Evolutionary conservation across 2,888 invertebrate species (phyloP).

Genomic region (Saturnia pavonia): DNA sequence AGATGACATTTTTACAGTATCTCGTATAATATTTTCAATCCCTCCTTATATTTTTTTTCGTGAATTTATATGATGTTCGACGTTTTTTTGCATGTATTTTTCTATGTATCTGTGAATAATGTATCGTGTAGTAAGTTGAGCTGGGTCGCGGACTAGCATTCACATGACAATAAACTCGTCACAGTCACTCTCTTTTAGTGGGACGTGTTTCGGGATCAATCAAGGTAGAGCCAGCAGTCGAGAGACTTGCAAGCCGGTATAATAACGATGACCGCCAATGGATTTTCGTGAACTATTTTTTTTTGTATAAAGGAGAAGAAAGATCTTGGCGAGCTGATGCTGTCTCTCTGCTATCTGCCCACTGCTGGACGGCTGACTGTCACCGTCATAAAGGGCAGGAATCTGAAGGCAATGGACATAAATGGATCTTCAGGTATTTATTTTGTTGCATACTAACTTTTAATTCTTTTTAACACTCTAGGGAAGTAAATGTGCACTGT

Average conservation of each 20-base stretch:
- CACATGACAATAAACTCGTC: too few species aligned
- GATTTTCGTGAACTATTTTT: too few species aligned
- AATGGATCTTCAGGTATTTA: constrained; percentile 93
- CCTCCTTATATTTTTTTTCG: neutral
- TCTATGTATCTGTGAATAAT: neutral
- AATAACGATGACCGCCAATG: too few species aligned
- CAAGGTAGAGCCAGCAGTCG: too few species aligned
- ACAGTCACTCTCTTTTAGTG: too few species aligned
- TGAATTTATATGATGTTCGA: neutral
- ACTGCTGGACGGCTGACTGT: constrained; percentile 95
- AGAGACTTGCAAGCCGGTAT: too few species aligned
- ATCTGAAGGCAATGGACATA: constrained; percentile 96
- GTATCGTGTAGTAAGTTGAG: too few species aligned
- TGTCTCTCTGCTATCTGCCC: constrained; percentile 94
- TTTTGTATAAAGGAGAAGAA: constrained; percentile 86
- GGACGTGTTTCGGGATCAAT: too few species aligned
- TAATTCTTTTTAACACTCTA: too few species aligned
- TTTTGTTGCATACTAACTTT: neutral
- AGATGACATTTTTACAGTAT: neutral
- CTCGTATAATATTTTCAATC: neutral
- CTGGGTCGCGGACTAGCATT: too few species aligned
- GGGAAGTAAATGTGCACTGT: too few species aligned
- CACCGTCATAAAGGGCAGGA: constrained; percentile 94
- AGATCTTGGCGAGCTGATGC: constrained; percentile 94
- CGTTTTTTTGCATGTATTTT: neutral